Evolutionary conservation across 2,113 vertebrate genomes (phyloP).

Genomic region (Australoheros scitulus): DNA sequence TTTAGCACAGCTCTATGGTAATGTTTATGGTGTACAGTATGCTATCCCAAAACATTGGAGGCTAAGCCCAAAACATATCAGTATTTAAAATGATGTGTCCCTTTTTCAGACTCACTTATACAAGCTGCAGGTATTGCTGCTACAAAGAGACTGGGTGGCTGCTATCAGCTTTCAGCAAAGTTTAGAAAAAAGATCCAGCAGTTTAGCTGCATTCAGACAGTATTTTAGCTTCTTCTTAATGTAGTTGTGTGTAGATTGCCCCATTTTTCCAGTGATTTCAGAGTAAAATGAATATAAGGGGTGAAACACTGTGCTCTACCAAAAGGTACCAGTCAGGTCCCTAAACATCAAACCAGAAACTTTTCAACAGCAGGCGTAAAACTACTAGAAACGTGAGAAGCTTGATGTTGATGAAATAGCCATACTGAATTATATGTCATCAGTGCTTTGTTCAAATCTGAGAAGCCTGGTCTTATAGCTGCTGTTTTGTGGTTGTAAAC

Average conservation of each 20-base stretch:
- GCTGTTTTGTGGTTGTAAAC: neutral
- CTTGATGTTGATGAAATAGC: neutral
- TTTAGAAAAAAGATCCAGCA: neutral
- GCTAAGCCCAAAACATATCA: too few species aligned
- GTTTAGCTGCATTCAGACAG: neutral
- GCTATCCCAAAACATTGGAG: too few species aligned
- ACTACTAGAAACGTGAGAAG: neutral
- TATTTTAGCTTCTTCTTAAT: neutral
- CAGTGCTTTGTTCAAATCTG: neutral
- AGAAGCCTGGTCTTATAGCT: neutral
- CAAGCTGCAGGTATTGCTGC: neutral
- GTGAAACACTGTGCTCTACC: neutral
- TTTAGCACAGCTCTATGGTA: too few species aligned
- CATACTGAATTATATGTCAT: neutral
- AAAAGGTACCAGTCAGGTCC: neutral
- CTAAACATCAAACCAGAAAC: neutral
- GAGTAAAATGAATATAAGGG: neutral
- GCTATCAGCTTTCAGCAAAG: neutral
- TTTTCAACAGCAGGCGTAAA: fast-evolving
- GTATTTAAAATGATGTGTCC: neutral
- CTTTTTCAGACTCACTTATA: neutral
- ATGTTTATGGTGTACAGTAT: too few species aligned
- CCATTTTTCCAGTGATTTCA: neutral
- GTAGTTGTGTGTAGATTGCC: neutral
- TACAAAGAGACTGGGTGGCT: neutral